phyloP scores from a whole-genome alignment of 2,113 vertebrate genomes.

The Meriones unguiculatus region DNA sequence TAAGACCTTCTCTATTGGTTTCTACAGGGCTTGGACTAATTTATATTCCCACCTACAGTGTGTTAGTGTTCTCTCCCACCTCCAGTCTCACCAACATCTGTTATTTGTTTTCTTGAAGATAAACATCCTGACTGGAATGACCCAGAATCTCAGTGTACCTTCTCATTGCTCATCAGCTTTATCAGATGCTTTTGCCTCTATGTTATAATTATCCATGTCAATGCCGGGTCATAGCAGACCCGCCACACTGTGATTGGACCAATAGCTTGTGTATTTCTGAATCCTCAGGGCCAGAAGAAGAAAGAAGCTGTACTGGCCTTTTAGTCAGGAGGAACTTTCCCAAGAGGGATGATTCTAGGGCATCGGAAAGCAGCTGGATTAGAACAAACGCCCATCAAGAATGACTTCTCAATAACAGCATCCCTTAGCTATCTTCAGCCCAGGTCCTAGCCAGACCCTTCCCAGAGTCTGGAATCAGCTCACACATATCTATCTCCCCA shows the following conservation, averaged over 20 bases:
- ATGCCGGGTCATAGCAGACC: neutral
- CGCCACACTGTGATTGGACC: neutral
- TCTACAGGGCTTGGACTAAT: neutral
- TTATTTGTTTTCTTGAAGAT: constrained; percentile 3
- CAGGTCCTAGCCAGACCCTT: neutral
- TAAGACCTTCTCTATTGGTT: neutral
- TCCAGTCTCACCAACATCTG: neutral
- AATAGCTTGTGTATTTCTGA: neutral
- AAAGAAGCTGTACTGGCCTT: neutral
- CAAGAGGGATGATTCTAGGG: neutral
- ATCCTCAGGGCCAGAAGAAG: neutral
- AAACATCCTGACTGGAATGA: neutral
- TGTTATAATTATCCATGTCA: neutral
- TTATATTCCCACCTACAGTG: neutral
- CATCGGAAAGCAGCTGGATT: neutral
- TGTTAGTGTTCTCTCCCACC: neutral
- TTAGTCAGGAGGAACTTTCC: neutral
- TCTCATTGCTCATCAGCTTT: neutral
- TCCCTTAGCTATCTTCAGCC: neutral
- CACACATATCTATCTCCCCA: neutral
- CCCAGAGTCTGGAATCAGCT: neutral
- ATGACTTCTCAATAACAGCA: neutral
- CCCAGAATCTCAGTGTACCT: neutral
- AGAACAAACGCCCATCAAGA: neutral
- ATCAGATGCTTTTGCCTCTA: neutral